Conservation (phyloP, 2,797 vertebrate species). For the Gadopsis bispinosus region DNA sequence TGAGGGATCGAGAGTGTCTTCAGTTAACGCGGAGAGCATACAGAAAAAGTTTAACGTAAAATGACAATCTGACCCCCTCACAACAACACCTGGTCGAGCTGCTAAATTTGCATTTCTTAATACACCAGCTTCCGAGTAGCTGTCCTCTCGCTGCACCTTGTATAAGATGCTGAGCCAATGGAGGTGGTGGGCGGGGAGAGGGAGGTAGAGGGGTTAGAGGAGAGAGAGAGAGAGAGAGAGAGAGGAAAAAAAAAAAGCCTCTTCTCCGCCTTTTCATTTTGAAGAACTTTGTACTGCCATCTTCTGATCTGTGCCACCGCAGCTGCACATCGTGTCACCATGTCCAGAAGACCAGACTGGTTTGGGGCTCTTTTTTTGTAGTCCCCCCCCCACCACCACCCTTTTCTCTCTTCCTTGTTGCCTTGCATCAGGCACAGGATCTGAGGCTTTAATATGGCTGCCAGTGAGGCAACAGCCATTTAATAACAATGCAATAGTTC, state of each 20-base stretch:
- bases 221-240: slow-evolving; percentile 5
- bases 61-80: slow-evolving; percentile 19
- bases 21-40: slow-evolving; percentile 30
- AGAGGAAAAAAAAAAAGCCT: background rate
- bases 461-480: slow-evolving; percentile 83
- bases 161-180: slow-evolving; percentile 59
- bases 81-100: slow-evolving; percentile 34
- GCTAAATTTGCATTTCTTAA: slow-evolving; percentile 65
- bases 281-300: slow-evolving; percentile 61
- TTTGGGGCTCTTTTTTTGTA: slow-evolving; percentile 30
- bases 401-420: slow-evolving; percentile 52
- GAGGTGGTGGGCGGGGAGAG: slow-evolving; percentile 53
- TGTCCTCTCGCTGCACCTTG: slow-evolving; percentile 62
- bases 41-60: slow-evolving; percentile 29
- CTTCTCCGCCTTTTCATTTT: slow-evolving; percentile 50
- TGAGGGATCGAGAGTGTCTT: slow-evolving; percentile 28
- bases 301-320: slow-evolving; percentile 66
- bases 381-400: background rate
- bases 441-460: slow-evolving; percentile 83
- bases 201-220: slow-evolving; percentile 44
- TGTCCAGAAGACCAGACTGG: slow-evolving; percentile 69
- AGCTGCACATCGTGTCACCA: slow-evolving; percentile 72
- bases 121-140: slow-evolving; percentile 36
- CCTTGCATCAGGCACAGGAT: slow-evolving; percentile 77
- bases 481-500: slow-evolving; percentile 87